Base-by-base conservation (phyloP, 2,797 vertebrate genomes). In the Picus viridis region DNA sequence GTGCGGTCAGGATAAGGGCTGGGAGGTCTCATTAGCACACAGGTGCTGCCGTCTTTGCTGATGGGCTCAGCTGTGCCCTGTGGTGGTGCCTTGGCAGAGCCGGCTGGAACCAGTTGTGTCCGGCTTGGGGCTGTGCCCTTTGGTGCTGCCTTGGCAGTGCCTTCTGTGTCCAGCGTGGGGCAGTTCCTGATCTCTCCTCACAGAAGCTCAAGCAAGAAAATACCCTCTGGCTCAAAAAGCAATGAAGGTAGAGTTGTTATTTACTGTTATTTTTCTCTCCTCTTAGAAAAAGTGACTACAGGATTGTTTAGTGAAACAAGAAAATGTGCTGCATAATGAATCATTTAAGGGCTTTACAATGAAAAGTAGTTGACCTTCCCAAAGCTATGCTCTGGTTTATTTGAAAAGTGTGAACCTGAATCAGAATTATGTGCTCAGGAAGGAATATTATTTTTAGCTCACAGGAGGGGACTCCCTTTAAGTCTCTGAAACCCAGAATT, bases 21-120 rank as follows among this genome's bases (percentile, higher is more conserved):
- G 36, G 36, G 45, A 14, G 32, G 4, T 20, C 4, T 0, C 9
- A 0, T 23, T 26, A 19, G 30, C 30, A 4, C 74, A 34, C 32
- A 9, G 62, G 12, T 8, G 30, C 41, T 2, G 7, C 68, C 54
- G 43, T 27, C 56, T 57, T 20, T 26, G 32, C 30, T 6, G 0
- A 1, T 5, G 2, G 19, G 32, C 74, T 5, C 18, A 6, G 67
- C 27, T 0, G 16, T 13, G 71, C 23, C 49, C 73, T 19, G 45
- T 1, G 20, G 8, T 1, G 51, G 26, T 22, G 16, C 30, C 1
- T 3, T 6, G 13, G 27, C 2, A 5, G 59, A 61, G 32, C 47
- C 5, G 59, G 13, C 32, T 0, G 12, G 3, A 30, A 30, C 62
- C 16, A 12, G 27, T 39, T 9, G 62, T 41, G 32, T 51, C 49